Conservation (phyloP, 1,140 invertebrate genomes). For the Pseudobourletiella spinata region DNA sequence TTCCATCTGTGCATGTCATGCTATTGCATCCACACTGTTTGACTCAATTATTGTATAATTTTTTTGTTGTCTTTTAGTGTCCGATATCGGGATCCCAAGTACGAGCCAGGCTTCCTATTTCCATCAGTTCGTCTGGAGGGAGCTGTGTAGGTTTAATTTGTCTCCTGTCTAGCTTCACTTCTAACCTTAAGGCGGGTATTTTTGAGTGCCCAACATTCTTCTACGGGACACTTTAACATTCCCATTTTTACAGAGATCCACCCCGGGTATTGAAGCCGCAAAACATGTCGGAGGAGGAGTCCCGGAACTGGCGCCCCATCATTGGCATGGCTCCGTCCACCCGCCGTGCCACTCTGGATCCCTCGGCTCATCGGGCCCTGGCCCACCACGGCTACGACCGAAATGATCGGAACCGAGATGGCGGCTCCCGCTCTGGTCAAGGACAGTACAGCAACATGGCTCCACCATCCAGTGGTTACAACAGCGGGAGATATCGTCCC, state of each 20-base stretch:
- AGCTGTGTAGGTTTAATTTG: constrained; percentile 43
- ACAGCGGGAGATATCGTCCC: neutral
- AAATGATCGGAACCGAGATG: neutral
- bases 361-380: constrained; percentile 61
- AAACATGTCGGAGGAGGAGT: constrained; percentile 55
- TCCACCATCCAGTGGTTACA: constrained; percentile 15
- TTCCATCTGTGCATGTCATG: too few species aligned
- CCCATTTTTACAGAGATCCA: constrained; percentile 49
- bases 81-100: constrained; percentile 70
- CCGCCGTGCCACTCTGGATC: constrained; percentile 52
- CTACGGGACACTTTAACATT: too few species aligned
- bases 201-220: too few species aligned
- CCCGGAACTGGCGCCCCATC: constrained; percentile 57
- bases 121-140: constrained; percentile 58
- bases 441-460: constrained; percentile 29
- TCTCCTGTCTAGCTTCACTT: neutral
- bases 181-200: neutral
- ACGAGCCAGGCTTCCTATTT: constrained; percentile 64
- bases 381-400: constrained; percentile 36
- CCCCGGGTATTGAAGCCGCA: constrained; percentile 67
- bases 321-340: constrained; percentile 60
- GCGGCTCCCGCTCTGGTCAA: neutral
- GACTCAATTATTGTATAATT: neutral
- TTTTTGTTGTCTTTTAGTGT: constrained; percentile 60
- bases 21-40: neutral